Evolutionary conservation across 2,113 vertebrate species (phyloP).

Genomic region (Boleophthalmus pectinirostris): DNA sequence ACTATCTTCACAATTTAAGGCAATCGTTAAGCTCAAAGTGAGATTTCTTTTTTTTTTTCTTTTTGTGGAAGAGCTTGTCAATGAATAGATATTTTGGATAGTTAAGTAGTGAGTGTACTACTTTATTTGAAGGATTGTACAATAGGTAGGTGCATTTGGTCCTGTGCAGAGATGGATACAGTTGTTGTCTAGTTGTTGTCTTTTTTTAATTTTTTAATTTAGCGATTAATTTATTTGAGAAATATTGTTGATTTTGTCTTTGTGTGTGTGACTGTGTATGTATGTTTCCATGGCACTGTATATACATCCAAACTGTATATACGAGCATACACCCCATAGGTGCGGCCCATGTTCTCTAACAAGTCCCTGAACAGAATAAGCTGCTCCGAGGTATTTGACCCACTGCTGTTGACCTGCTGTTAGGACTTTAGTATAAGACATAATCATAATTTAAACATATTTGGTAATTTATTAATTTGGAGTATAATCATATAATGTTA

Average conservation of each 20-base stretch:
- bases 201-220: background rate
- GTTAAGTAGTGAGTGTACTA: background rate
- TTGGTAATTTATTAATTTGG: conserved; percentile 49
- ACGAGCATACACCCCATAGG: conserved; percentile 72
- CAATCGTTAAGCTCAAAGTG: background rate
- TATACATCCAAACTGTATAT: conserved; percentile 77
- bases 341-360: conserved; percentile 52
- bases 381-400: conserved; percentile 34
- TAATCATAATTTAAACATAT: background rate
- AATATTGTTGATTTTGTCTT: conserved; percentile 54
- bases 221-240: background rate
- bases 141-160: background rate
- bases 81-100: background rate
- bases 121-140: background rate
- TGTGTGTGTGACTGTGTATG: conserved; percentile 32
- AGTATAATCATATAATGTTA: conserved; percentile 18
- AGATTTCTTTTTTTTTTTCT: background rate
- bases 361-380: conserved; percentile 25
- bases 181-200: background rate
- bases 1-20: conserved; percentile 9
- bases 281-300: conserved; percentile 67
- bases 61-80: conserved; percentile 30
- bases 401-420: conserved; percentile 14
- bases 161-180: background rate
- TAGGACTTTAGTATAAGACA: conserved; percentile 13